Base-by-base conservation (phyloP, 2,113 vertebrate species). In the Callipepla californica region DNA sequence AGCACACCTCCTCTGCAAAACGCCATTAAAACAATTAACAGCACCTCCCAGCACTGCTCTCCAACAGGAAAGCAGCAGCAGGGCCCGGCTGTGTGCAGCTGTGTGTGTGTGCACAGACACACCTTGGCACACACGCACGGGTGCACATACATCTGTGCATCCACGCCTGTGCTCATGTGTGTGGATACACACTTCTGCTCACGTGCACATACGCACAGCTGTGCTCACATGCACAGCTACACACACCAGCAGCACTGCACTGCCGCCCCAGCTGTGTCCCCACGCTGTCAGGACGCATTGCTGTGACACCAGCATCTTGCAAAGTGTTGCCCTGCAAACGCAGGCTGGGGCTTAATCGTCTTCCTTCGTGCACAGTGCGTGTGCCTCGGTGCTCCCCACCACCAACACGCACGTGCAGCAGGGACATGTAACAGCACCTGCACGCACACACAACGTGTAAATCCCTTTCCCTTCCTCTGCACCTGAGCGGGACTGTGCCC, bases 391-490 rank as follows among this genome's bases (percentile, higher is more conserved):
- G 15, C 8, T 1, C 12, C 55, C 40, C 18, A 3, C 4, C 61
- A 3, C 53, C 25, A 15, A 4, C 13, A 2, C 28, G 1, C 0
- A 0, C 32, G 1, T 0, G 0, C 9, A 4, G 4, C 1, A 1
- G 66, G 55, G 75, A 40, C 14, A 19, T 7, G 53, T 45, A 34
- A 45, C 14, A 28, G 63, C 79, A 14, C 10, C 74, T 75, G 69
- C 55, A n/a, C 5, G 6, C 55, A 57, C 53, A 55, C 51, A 30
- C 51, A 53, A 53, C 9, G 15, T 28, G 26, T 26, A 53, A 53
- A 53, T 28, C 51, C 51, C 51, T 53, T 53, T 3, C 51, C 26
- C 26, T 28, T 14, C 51, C 51, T 53, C 26, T 53, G 51, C 51
- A 53, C 25, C 51, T 28, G 14, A 53, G 51, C 12, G 25, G 50